Conservation (phyloP, 1,140 invertebrate genomes). For the Lutraria rhynchaena region DNA sequence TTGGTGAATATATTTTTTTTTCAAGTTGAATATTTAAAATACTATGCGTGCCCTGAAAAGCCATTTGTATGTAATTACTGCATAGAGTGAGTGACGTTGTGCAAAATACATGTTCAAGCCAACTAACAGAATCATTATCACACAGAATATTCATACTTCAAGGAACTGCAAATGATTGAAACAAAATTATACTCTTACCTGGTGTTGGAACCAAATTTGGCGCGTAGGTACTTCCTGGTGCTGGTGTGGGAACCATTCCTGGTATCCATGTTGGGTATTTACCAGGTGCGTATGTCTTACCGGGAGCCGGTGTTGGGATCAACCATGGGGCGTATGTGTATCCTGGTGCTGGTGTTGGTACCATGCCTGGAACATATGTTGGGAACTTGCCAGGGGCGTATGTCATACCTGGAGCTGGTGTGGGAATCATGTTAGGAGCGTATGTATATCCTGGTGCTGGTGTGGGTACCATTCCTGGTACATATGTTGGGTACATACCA, state of each 20-base stretch:
- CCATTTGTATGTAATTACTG: no score
- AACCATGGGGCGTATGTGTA: slow-evolving; percentile 13
- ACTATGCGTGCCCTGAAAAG: no score
- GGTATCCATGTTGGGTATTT: slow-evolving; percentile 41
- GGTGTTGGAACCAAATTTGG: slow-evolving; percentile 9
- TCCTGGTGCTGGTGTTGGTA: slow-evolving; percentile 45
- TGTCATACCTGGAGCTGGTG: slow-evolving; percentile 62
- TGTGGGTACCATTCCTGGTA: slow-evolving; percentile 25
- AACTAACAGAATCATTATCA: no score
- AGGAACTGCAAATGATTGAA: no score
- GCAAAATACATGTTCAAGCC: no score
- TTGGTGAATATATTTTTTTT: no score
- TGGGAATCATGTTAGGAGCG: slow-evolving; percentile 30
- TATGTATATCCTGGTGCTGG: slow-evolving; percentile 50
- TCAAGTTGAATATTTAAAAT: no score
- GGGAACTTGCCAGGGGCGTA: slow-evolving; percentile 62
- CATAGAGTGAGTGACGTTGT: no score
- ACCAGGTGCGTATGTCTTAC: slow-evolving; percentile 53
- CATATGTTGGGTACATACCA: slow-evolving; percentile 51
- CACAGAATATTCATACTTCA: no score
- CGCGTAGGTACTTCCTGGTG: slow-evolving; percentile 50
- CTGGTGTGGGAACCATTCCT: slow-evolving; percentile 37
- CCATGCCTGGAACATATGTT: slow-evolving; percentile 39
- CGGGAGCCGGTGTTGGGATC: slow-evolving; percentile 40
- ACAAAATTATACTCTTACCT: no score